Base-by-base conservation (phyloP, 2,113 vertebrate genomes). In the Rhynchomys soricoides region DNA sequence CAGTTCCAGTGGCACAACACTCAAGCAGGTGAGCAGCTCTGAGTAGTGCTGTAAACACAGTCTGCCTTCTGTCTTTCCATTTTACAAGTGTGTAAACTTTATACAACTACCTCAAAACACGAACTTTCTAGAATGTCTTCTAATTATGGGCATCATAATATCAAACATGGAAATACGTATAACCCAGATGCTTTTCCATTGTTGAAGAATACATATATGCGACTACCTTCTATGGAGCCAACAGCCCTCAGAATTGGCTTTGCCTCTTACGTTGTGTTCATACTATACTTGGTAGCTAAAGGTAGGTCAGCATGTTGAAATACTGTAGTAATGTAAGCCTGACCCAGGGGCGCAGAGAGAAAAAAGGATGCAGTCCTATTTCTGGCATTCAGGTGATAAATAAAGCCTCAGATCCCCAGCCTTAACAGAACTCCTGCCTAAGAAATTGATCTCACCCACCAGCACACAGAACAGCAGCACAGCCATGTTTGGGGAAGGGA, bases 331-430 rank as follows among this genome's bases (percentile, higher is more conserved):
- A 97, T 89, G 87, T 48, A 97, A 88, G 97, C 95, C 82, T 96
- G 86, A 96, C 98, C 95, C 95, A 77, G 95, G 96, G 98, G 95
- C 95, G 85, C 5, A 1, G 13, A 97, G 79, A 95, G 97, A 97
- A 94, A 96, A 97, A 98, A 94, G 96, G 97, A 97, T 89, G 97
- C 37, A 0, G 96, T 96, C 57, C 98, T 98, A 98, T 98, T 98
- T 98, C 96, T 96, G 98, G 98, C 91, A 45, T 97, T 95, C 86
- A 94, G 98, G 94, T 97, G 95, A 98, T 98, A 98, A 98, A 98
- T 98, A 98, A 96, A 98, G 98, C 96, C 45, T 0, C 59, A 57
- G 86, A 93, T 86, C 93, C 89, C 7, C 78, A 96, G 97, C 95
- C 95, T 96, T 95, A 95, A 86, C 91, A 93, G 93, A 96, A 82